Base-by-base conservation (phyloP, 2,113 vertebrate genomes). In the Prietella phreatophila region DNA sequence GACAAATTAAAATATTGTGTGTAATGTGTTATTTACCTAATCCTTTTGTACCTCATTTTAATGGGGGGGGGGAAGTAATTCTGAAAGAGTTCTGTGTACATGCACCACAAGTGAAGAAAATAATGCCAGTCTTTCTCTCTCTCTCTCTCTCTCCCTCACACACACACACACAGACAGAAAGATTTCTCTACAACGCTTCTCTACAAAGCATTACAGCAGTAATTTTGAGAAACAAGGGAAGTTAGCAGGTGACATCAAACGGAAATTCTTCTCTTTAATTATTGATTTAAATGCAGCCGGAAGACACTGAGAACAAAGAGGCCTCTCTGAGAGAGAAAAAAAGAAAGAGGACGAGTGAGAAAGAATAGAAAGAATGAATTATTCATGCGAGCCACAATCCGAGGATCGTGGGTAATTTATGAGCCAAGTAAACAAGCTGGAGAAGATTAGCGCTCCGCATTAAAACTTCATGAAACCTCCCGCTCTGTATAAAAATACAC, bases 321-420 rank as follows among this genome's bases (percentile, higher is more conserved):
- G 91, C 90, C 91, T 91, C 90, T 92, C 76, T 89, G 89, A 90
- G 92, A 93, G 93, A 93, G 93, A 93, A 92, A 92, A 92, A 91
- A 92, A 65, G 92, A 90, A 92, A 92, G 85, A 90, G 65, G 53
- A 36, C 39, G 27, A 3, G 63, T 27, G 90, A 90, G 88, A 55
- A 19, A 79, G 75, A 78, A 75, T 65, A 33, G 91, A 91, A 88
- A 91, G 89, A 92, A 94, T 95, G 91, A 94, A 95, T 95, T 94
- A 95, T 94, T 94, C 93, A 95, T 96, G 89, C 55, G 93, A 36
- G 87, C 92, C 93, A 94, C 94, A 94, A 94, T 94, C 94, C 90
- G 93, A 93, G 92, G 91, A 89, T 92, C 89, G 90, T 95, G 93
- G 92, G 86, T 95, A 94, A 95, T 95, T 96, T 93, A 96, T 95